These are phyloP conservation scores for Tetanocera ferruginea DNA, from an alignment of 2,888 invertebrate species.

Conservation along the genomic window DNA sequence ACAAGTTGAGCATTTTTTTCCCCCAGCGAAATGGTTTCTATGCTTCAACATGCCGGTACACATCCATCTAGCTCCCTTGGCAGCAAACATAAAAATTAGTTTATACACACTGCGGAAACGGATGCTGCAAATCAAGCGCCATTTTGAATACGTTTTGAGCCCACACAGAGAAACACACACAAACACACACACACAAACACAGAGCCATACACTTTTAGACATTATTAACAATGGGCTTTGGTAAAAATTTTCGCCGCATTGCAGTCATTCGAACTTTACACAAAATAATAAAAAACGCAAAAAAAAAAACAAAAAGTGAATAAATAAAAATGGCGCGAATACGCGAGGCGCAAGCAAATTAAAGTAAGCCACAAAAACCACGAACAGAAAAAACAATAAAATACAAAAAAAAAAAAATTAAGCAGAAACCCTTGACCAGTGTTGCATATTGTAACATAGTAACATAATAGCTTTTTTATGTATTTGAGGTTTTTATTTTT, in stretches of 20 bases:
- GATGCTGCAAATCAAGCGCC: slow-evolving; percentile 16
- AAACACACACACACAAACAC: neutral
- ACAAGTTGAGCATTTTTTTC: too few relatives aligned
- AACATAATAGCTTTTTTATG: neutral
- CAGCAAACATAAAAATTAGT: too few relatives aligned
- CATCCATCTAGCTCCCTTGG: too few relatives aligned
- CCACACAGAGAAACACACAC: slow-evolving; percentile 3
- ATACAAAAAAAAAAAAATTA: neutral
- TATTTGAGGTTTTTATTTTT: neutral
- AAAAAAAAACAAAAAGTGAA: slow-evolving; percentile 4
- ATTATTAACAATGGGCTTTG: slow-evolving; percentile 8
- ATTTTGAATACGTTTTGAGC: slow-evolving; percentile 20
- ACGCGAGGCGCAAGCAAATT: slow-evolving; percentile 15
- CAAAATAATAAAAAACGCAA: neutral
- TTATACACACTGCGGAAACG: neutral
- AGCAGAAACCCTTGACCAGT: neutral
- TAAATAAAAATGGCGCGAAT: slow-evolving; percentile 9
- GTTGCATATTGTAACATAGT: neutral
- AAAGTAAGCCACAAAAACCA: neutral
- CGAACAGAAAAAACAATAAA: neutral
- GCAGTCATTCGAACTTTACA: slow-evolving; percentile 16
- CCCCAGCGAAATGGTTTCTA: too few relatives aligned
- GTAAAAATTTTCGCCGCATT: slow-evolving; percentile 27
- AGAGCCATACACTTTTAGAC: neutral
- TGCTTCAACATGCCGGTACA: too few relatives aligned